These are phyloP conservation scores for Mesocentrotus franciscanus DNA, from an alignment of 53 echinoderm and acorn worm genomes.

Conservation along the genomic window DNA sequence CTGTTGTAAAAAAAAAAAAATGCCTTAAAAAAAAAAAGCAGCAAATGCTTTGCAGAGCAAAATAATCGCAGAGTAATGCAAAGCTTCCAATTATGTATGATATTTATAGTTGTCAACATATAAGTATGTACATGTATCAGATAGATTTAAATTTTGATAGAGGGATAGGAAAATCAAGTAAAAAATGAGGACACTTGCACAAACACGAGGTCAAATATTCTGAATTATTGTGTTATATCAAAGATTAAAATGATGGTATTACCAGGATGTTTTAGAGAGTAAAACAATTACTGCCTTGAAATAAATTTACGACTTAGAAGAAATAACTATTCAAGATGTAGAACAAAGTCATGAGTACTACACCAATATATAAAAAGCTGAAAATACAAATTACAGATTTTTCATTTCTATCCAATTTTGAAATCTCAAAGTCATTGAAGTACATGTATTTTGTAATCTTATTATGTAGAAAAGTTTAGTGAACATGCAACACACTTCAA, in stretches of 20 bases:
- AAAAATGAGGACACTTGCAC: background rate
- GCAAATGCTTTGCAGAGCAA: slow-evolving; percentile 14
- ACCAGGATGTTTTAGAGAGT: background rate
- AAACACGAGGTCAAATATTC: background rate
- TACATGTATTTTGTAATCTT: background rate
- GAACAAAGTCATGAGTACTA: background rate
- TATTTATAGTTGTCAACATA: background rate
- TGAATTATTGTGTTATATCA: background rate
- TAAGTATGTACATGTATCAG: background rate
- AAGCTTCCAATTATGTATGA: background rate
- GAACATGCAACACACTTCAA: no score
- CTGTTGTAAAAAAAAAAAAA: background rate
- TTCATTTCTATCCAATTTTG: background rate
- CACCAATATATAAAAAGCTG: background rate
- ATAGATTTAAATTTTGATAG: background rate
- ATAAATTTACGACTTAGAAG: background rate
- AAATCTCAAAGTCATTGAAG: background rate
- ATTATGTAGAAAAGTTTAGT: background rate
- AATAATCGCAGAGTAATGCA: background rate
- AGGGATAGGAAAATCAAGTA: background rate
- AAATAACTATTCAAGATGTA: background rate
- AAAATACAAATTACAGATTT: background rate
- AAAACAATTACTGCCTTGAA: background rate
- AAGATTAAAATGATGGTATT: background rate
- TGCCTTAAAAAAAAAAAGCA: slow-evolving; percentile 3